Conservation (phyloP, 2,113 vertebrate genomes). For the Brachirus orientalis region DNA sequence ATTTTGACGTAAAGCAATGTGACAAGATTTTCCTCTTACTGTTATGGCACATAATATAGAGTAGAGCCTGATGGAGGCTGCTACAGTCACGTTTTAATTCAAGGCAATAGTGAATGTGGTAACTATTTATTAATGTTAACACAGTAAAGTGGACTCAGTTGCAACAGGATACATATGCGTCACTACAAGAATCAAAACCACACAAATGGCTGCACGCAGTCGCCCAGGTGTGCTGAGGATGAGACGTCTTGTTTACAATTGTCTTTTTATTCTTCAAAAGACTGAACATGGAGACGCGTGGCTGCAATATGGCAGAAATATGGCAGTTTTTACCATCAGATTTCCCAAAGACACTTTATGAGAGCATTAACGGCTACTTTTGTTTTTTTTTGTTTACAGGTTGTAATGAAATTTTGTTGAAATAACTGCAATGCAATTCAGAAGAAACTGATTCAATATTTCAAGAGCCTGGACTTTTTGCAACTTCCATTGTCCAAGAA, state of each 20-base stretch:
- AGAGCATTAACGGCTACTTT: slow-evolving; percentile 59
- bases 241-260: neutral
- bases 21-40: too few species aligned
- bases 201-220: slow-evolving; percentile 3
- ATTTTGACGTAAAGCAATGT: too few species aligned
- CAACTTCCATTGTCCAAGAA: neutral
- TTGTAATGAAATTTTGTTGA: slow-evolving; percentile 17
- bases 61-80: too few species aligned
- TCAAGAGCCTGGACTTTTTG: slow-evolving; percentile 28
- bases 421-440: slow-evolving; percentile 22
- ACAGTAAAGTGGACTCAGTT: too few species aligned
- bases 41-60: too few species aligned
- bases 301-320: neutral
- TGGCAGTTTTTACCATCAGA: too few species aligned
- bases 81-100: too few species aligned
- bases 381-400: slow-evolving; percentile 48
- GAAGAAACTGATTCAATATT: slow-evolving; percentile 30
- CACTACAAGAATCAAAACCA: slow-evolving; percentile 1
- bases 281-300: neutral
- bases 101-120: neutral
- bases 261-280: slow-evolving; percentile 8
- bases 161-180: too few species aligned
- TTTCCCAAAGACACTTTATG: too few species aligned
- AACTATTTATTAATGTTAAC: slow-evolving; percentile 1
- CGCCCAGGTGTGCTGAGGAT: slow-evolving; percentile 7